A percentile compares a stretch with the other conserved stretches of the same genome.
These are phyloP conservation scores for Saccopteryx leptura DNA, from an alignment of 2,113 vertebrate genomes.

Conservation along the genomic window DNA sequence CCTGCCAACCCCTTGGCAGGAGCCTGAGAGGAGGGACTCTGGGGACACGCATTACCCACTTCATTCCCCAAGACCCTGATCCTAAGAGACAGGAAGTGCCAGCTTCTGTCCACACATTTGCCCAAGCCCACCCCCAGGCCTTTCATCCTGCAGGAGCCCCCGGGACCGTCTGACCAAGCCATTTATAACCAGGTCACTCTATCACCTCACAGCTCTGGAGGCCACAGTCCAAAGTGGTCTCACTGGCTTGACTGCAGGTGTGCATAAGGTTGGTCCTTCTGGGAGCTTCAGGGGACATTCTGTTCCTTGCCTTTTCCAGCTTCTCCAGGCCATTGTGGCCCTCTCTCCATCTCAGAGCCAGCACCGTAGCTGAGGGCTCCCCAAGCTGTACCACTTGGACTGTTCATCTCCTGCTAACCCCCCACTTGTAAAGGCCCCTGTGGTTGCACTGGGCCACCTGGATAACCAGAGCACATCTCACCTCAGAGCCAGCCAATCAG, in stretches of 20 bases:
- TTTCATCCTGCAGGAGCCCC: neutral
- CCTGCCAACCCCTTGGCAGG: too few relatives aligned
- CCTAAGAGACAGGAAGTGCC: too few relatives aligned
- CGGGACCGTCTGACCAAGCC: too few relatives aligned
- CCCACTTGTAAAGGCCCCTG: fast-evolving
- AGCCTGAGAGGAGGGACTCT: too few relatives aligned
- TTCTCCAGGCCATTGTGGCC: too few relatives aligned
- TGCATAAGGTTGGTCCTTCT: neutral
- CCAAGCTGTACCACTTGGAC: neutral
- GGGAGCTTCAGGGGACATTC: neutral
- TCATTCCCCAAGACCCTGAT: too few relatives aligned
- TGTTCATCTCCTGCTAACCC: neutral
- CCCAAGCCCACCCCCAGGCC: neutral
- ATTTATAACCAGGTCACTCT: too few relatives aligned
- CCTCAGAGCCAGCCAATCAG: neutral
- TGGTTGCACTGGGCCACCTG: neutral
- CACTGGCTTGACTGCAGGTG: fast-evolving
- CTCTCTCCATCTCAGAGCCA: neutral
- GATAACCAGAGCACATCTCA: neutral
- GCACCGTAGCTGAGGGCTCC: neutral
- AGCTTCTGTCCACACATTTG: too few relatives aligned
- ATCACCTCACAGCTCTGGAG: too few relatives aligned
- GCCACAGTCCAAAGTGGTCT: neutral
- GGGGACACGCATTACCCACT: too few relatives aligned
- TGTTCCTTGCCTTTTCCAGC: neutral